phyloP scores from a whole-genome alignment of 2,113 vertebrate species.

The Rhineura floridana region DNA sequence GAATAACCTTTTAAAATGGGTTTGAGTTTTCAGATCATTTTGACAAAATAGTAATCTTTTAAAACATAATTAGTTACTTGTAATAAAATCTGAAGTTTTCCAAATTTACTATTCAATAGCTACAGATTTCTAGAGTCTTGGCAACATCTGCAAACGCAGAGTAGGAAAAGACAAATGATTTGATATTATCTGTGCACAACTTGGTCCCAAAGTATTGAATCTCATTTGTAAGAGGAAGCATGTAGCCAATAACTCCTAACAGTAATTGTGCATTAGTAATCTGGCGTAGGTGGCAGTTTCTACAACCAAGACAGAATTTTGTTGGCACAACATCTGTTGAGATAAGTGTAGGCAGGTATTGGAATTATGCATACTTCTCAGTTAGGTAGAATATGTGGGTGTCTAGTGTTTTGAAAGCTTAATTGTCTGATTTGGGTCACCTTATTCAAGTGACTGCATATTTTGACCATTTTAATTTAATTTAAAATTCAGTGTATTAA shows the following conservation, averaged over 20 bases:
- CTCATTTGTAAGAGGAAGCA: neutral
- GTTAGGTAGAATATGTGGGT: neutral
- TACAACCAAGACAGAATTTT: neutral
- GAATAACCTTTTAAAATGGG: no score
- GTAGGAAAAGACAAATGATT: neutral
- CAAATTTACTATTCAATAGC: neutral
- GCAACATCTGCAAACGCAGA: neutral
- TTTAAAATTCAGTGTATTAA: neutral
- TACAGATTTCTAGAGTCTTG: neutral
- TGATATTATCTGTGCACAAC: neutral
- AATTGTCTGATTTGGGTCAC: neutral
- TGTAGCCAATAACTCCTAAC: slow-evolving; percentile 4
- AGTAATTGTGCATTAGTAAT: neutral
- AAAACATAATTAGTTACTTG: no score
- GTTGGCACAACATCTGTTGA: neutral
- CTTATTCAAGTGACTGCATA: neutral
- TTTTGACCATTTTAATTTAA: neutral
- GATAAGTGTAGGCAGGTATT: neutral
- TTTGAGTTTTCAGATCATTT: no score
- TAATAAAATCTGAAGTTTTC: no score
- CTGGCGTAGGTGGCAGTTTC: neutral
- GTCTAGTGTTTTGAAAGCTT: neutral
- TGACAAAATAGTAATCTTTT: no score
- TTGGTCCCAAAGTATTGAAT: neutral
- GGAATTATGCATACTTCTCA: neutral